Evolutionary conservation across 2,113 vertebrate species (phyloP).

Genomic region (Sebastes fasciatus): DNA sequence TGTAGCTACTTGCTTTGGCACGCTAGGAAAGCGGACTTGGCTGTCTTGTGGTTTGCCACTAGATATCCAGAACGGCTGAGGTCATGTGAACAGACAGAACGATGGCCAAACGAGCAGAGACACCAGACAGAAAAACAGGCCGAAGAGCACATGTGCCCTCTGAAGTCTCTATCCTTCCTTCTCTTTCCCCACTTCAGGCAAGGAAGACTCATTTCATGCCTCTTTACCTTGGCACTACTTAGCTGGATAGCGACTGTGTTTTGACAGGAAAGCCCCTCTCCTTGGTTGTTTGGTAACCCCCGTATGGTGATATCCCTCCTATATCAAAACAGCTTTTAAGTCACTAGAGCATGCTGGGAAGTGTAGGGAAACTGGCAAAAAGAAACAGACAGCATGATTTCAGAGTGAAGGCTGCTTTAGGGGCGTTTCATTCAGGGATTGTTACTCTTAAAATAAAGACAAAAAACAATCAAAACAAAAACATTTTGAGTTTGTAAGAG

Average conservation of each 20-base stretch:
- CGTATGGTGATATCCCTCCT: constrained; percentile 1
- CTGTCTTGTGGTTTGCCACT: constrained; percentile 26
- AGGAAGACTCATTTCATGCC: constrained; percentile 7
- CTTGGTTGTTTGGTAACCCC: constrained; percentile 22
- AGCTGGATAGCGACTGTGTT: constrained; percentile 13
- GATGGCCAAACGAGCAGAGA: constrained; percentile 19
- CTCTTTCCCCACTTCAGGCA: not conserved
- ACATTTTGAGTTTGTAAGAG: not conserved
- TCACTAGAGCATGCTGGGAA: constrained; percentile 14
- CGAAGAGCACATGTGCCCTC: not conserved
- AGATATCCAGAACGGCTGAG: constrained; percentile 41
- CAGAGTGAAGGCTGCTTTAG: not conserved
- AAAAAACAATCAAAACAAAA: not conserved
- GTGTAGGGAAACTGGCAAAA: constrained; percentile 5
- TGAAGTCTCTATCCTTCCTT: not conserved
- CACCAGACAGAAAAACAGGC: constrained; percentile 24
- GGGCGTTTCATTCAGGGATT: not conserved
- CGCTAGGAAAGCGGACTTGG: constrained; percentile 20
- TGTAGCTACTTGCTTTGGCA: constrained; percentile 43
- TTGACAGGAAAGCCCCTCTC: constrained; percentile 20
- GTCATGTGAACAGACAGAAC: constrained; percentile 28
- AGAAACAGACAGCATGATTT: not conserved
- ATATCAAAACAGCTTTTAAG: constrained; percentile 11
- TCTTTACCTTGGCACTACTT: not conserved
- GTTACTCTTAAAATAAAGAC: not conserved